These are phyloP conservation scores for Deilephila porcellus DNA, from an alignment of 2,888 invertebrate species.

Conservation along the genomic window DNA sequence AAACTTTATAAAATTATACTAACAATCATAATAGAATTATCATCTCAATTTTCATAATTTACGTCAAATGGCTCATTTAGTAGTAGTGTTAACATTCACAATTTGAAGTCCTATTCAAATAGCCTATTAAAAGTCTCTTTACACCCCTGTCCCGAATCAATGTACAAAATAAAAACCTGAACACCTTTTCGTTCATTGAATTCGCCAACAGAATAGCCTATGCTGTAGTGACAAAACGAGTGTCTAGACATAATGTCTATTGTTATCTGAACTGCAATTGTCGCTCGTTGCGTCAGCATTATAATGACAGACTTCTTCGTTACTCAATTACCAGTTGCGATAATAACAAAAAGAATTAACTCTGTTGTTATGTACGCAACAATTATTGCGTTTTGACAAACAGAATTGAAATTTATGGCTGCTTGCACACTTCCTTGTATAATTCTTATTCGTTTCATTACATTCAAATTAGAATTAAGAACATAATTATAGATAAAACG, in stretches of 20 bases:
- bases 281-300: constrained; percentile 37
- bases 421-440: constrained; percentile 5
- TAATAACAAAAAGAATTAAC: constrained; percentile 38
- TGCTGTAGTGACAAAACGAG: constrained; percentile 26
- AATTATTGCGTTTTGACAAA: constrained; percentile 16
- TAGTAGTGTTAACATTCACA: neutral
- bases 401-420: neutral
- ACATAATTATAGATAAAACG: constrained; percentile 17
- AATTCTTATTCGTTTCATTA: neutral
- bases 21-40: too few relatives aligned
- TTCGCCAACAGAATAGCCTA: constrained; percentile 21
- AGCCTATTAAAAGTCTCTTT: neutral
- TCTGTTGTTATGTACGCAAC: constrained; percentile 18
- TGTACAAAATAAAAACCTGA: neutral
- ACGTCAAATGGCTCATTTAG: neutral
- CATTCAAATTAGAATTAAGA: constrained; percentile 12
- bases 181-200: constrained; percentile 16
- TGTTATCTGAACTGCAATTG: constrained; percentile 42
- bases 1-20: too few relatives aligned
- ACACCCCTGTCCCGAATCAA: neutral
- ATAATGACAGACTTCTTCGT: constrained; percentile 36
- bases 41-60: too few relatives aligned
- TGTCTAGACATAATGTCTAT: constrained; percentile 35
- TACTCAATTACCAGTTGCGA: constrained; percentile 35
- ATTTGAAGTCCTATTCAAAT: neutral